Conservation (phyloP, 2,888 invertebrate species). For the Hipparchia sbordonii region DNA sequence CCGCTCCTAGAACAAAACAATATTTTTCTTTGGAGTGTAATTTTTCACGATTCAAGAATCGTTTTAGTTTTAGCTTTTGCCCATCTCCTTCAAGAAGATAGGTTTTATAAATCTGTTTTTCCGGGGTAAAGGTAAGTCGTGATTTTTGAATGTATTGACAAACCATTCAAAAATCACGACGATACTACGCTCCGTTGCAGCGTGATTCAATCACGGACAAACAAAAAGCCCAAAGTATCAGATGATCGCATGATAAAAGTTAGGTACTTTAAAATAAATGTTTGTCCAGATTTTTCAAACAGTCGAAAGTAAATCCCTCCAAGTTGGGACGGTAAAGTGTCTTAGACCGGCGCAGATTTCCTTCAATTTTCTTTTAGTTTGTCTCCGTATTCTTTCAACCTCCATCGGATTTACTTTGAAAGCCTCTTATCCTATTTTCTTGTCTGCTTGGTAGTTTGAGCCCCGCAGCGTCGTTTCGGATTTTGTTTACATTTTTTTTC, state of each 20-base stretch:
- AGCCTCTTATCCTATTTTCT: constrained; percentile 58
- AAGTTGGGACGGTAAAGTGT: constrained; percentile 35
- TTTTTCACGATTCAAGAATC: too few relatives aligned
- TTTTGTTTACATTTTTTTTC: constrained; percentile 30
- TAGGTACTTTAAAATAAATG: constrained; percentile 26
- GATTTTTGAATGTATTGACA: too few relatives aligned
- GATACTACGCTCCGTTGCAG: too few relatives aligned
- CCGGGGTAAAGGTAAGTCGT: too few relatives aligned
- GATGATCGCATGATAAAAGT: constrained; percentile 12
- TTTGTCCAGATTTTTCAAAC: constrained; percentile 29
- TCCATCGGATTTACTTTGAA: constrained; percentile 55
- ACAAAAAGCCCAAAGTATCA: not conserved
- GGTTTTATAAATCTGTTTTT: too few relatives aligned
- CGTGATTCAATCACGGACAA: too few relatives aligned
- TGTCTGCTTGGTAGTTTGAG: constrained; percentile 43
- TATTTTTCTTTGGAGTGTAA: too few relatives aligned
- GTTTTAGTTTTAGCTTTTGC: too few relatives aligned
- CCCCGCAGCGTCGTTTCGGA: constrained; percentile 33
- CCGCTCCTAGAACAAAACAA: too few relatives aligned
- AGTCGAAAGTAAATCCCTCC: constrained; percentile 30
- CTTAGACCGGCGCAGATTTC: constrained; percentile 33
- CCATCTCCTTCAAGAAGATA: too few relatives aligned
- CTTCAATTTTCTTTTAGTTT: constrained; percentile 55
- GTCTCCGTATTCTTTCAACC: constrained; percentile 57
- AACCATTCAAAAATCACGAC: too few relatives aligned